These are phyloP conservation scores for Drosophila yooni DNA, from an alignment of 2,888 invertebrate species.

Conservation along the genomic window DNA sequence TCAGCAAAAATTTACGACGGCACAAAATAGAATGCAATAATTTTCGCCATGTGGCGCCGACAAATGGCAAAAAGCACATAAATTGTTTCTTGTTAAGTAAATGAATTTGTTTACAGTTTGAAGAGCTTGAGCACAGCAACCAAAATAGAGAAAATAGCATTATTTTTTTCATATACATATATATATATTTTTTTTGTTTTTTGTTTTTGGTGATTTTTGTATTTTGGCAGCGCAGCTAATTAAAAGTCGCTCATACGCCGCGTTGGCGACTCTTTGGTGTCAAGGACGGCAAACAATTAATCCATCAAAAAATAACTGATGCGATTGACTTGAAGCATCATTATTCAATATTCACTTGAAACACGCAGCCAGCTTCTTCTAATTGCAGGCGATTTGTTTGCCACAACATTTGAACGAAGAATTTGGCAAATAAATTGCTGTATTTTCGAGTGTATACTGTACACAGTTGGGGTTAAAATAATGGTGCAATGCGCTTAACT, in stretches of 20 bases:
- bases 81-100: slow-evolving; percentile 52
- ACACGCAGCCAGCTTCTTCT: slow-evolving; percentile 9
- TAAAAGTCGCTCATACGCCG: slow-evolving; percentile 59
- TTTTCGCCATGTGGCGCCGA: slow-evolving; percentile 29
- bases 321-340: slow-evolving; percentile 7
- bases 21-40: slow-evolving; percentile 25
- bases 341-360: neutral
- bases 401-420: slow-evolving; percentile 28
- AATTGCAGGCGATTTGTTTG: slow-evolving; percentile 61
- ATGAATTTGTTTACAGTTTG: slow-evolving; percentile 57
- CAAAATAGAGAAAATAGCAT: neutral
- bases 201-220: neutral
- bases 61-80: slow-evolving; percentile 46
- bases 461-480: neutral
- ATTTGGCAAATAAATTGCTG: slow-evolving; percentile 36
- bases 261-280: slow-evolving; percentile 20
- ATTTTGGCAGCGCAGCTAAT: slow-evolving; percentile 42
- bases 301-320: slow-evolving; percentile 27
- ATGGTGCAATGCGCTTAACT: neutral
- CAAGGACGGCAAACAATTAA: slow-evolving; percentile 37
- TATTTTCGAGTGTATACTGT: neutral
- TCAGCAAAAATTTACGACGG: slow-evolving; percentile 21
- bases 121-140: slow-evolving; percentile 34
- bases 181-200: neutral
- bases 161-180: neutral